Conservation (phyloP, 2,113 vertebrate species). For the Pipa parva region DNA sequence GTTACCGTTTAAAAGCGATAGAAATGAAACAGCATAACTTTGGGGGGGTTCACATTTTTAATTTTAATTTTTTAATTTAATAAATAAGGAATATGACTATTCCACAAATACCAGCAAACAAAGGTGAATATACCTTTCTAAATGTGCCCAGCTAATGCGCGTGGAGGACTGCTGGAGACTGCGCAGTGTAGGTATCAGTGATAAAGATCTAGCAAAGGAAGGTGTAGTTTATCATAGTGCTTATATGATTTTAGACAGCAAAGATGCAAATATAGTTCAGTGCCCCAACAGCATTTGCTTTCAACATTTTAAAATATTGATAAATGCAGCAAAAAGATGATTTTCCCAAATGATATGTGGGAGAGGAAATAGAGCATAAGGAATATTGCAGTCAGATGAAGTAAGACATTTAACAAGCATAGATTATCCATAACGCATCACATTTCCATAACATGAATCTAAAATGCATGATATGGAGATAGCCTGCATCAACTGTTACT, state of each 20-base stretch:
- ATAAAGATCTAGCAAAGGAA: conserved; percentile 74
- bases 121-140: no score
- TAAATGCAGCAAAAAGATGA: conserved; percentile 67
- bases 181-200: conserved; percentile 69
- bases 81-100: no score
- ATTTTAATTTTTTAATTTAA: no score
- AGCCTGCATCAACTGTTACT: not conserved
- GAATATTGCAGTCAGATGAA: conserved; percentile 72
- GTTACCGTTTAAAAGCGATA: no score
- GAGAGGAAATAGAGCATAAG: conserved; percentile 74
- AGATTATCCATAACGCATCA: conserved; percentile 34
- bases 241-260: conserved; percentile 74
- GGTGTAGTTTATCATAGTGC: conserved; percentile 74
- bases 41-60: no score
- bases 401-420: conserved; percentile 73
- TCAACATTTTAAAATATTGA: conserved; percentile 88
- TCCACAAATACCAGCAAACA: no score
- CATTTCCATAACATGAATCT: conserved; percentile 34
- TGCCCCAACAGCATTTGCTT: conserved; percentile 91
- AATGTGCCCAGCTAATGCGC: not conserved
- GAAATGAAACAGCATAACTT: no score
- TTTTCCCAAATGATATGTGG: conserved; percentile 65
- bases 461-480: conserved; percentile 30
- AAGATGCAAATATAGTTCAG: conserved; percentile 87
- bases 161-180: not conserved